Evolutionary conservation across 1,140 invertebrate genomes (phyloP).

Genomic region (Caenorhabditis briggsae): DNA sequence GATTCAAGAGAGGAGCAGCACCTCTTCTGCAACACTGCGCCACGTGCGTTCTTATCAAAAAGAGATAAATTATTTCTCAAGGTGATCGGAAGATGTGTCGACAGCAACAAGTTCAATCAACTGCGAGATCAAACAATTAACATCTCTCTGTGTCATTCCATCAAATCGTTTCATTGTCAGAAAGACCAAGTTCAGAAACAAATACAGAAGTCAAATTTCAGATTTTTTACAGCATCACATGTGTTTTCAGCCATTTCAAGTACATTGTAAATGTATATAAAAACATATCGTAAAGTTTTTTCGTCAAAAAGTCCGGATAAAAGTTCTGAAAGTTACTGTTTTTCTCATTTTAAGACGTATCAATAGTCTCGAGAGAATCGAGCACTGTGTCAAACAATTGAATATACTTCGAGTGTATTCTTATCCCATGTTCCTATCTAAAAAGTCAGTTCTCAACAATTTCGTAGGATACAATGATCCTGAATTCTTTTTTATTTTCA

Average conservation of each 20-base stretch:
- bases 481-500: too few species aligned
- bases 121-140: constrained; percentile 46
- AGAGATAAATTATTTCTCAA: constrained; percentile 52
- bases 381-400: too few species aligned
- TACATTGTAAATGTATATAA: background rate
- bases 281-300: background rate
- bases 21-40: constrained; percentile 28
- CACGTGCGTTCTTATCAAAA: constrained; percentile 52
- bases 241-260: constrained; percentile 4
- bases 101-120: constrained; percentile 27
- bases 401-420: too few species aligned
- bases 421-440: too few species aligned
- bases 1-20: background rate
- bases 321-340: too few species aligned
- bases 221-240: background rate
- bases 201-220: background rate
- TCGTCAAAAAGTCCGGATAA: too few species aligned
- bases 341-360: too few species aligned
- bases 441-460: too few species aligned
- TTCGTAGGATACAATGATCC: too few species aligned
- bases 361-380: too few species aligned
- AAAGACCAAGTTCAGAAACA: background rate
- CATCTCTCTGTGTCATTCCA: background rate
- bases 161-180: background rate
- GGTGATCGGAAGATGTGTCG: constrained; percentile 37